Evolutionary conservation across 2,888 invertebrate genomes (phyloP).

Genomic region (Philonicus albiceps): DNA sequence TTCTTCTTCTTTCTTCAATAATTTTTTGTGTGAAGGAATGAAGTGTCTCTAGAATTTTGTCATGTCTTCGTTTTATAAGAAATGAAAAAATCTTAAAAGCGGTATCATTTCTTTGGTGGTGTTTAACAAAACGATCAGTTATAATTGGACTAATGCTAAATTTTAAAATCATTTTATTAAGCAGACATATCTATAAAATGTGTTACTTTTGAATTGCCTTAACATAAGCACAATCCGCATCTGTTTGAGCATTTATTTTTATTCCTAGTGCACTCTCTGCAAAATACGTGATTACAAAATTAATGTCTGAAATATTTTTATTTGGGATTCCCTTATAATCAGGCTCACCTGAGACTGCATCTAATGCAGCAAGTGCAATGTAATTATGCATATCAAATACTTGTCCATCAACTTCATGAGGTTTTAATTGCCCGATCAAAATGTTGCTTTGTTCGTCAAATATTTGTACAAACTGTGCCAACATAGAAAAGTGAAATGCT

Average conservation of each 20-base stretch:
- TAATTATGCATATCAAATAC: conserved; percentile 70
- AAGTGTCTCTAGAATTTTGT: conserved; percentile 54
- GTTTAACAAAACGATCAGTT: conserved; percentile 54
- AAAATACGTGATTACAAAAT: not conserved
- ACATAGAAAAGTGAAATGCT: conserved; percentile 80
- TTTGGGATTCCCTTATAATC: not conserved
- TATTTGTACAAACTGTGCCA: conserved; percentile 75
- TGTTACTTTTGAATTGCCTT: conserved; percentile 72
- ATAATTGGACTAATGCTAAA: conserved; percentile 49
- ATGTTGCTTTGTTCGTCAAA: conserved; percentile 72
- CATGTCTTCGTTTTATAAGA: conserved; percentile 49
- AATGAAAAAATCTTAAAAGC: conserved; percentile 53
- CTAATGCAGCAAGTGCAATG: conserved; percentile 68
- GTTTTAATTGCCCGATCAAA: conserved; percentile 67
- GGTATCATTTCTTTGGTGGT: conserved; percentile 18
- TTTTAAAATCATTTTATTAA: not conserved
- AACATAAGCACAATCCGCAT: conserved; percentile 73
- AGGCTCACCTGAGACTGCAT: conserved; percentile 64
- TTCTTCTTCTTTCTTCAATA: conserved; percentile 55
- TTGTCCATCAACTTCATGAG: conserved; percentile 58
- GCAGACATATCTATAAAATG: not conserved
- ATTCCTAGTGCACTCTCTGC: conserved; percentile 53
- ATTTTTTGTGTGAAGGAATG: conserved; percentile 58
- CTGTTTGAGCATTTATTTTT: conserved; percentile 65
- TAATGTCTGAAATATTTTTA: not conserved